A percentile compares a stretch with the other conserved stretches of the same genome.
Conservation (phyloP, 2,113 vertebrate species). For the Catharus fuscescens region DNA sequence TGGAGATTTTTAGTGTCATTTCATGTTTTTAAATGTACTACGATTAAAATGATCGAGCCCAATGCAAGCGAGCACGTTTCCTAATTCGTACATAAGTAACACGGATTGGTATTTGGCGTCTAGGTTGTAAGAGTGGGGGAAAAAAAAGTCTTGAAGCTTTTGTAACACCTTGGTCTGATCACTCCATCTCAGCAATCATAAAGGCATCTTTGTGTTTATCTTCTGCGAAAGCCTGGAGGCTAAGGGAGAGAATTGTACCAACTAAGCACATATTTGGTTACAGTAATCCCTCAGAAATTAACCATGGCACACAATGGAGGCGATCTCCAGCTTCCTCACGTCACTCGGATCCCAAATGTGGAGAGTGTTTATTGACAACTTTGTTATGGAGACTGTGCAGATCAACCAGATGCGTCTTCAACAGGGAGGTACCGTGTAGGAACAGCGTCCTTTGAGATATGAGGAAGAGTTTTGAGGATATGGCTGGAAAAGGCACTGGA, state of each 20-base stretch:
- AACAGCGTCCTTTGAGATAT: background rate
- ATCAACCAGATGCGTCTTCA: background rate
- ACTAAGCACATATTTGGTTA: slow-evolving; percentile 44
- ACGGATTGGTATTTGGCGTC: background rate
- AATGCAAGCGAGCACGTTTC: background rate
- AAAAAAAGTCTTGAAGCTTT: background rate
- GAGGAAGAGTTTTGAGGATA: background rate
- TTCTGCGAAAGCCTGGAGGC: slow-evolving; percentile 50
- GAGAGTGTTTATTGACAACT: slow-evolving; percentile 28
- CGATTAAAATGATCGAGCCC: background rate
- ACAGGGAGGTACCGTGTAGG: background rate
- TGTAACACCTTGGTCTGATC: slow-evolving; percentile 33
- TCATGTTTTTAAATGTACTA: background rate
- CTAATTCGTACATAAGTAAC: background rate
- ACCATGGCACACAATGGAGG: slow-evolving; percentile 21
- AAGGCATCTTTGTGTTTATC: slow-evolving; percentile 41
- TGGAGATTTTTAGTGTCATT: background rate
- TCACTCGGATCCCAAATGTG: background rate
- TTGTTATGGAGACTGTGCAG: slow-evolving; percentile 17
- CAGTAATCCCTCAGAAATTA: slow-evolving; percentile 52
- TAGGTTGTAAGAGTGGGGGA: background rate
- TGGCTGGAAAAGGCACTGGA: background rate
- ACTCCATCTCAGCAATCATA: slow-evolving; percentile 7
- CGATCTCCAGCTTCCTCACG: slow-evolving; percentile 3
- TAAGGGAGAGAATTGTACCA: slow-evolving; percentile 9